Base-by-base conservation (phyloP, 2,797 vertebrate species). In the Chloroceryle amazona region DNA sequence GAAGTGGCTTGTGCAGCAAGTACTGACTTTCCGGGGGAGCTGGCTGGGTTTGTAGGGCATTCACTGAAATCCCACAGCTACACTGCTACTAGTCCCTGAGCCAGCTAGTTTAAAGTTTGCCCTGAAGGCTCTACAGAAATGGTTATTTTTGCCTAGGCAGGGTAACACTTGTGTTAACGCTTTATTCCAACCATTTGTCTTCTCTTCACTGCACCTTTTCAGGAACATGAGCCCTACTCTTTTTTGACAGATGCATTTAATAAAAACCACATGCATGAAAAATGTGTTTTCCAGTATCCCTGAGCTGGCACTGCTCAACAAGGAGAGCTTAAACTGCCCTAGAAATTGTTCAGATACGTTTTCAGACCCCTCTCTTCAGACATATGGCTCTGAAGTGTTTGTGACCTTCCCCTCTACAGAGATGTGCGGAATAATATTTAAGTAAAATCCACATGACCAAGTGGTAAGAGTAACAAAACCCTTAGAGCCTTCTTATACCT, bases 221-320 rank as follows among this genome's bases (percentile, higher is more conserved):
- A 89, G 90, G 78, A 95, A 74, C 66, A 26, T 37, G 61, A 93
- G 35, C 57, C 39, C 46, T 82, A 31, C n/a, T 89, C 46, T 80
- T 92, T 95, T 94, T 89, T 95, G 93, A 94, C 83, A 90, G 86
- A 86, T 96, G 83, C 46, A 62, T 90, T 94, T 96, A 96, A 96
- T 97, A 65, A 80, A 92, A 95, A 96, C 33, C 95, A 85, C 75
- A 31, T 75, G 86, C 63, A 82, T 54, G 41, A 90, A 88, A 89
- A 95, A 94, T 35, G 60, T 96, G 67, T 92, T 91, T 94, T 94
- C 70, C 90, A 83, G 88, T 87, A 71, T 85, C 70, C 65, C 78
- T 58, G 88, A 79, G 67, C 60, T 92, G 88, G 89, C 67, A 93
- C 49, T n/a, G 5, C 47, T 94, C 71, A 85, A 67, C 29, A 63